Base-by-base conservation (phyloP, 2,113 vertebrate genomes). In the Syrrhaptes paradoxus region DNA sequence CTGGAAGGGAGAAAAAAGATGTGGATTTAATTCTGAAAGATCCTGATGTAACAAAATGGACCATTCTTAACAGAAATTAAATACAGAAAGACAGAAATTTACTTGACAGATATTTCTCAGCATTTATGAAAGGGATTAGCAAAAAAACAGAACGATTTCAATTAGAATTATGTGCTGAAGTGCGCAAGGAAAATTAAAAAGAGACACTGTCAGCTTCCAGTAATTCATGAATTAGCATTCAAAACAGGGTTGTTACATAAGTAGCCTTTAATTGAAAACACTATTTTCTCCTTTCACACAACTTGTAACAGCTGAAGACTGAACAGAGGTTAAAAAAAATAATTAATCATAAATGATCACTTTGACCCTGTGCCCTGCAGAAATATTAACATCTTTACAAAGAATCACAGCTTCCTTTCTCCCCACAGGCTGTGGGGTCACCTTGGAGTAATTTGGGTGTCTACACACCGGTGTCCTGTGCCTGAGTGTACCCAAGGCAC, bases 191-290 rank as follows among this genome's bases (percentile, higher is more conserved):
- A 96, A 94, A 95, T 93, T 38, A 78, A 81, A 93, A 96, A 85
- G 70, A 3, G 1, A 75, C 83, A 70, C 62, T 89, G 85, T 73
- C 91, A 76, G 87, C 78, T 95, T 86, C 85, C 80, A 90, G 54
- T 85, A 87, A 93, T 73, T 94, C 12, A 52, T 17, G 66, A 92
- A 96, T 96, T 93, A 95, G 90, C 88, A 95, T 96, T 96, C 92
- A 90, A 94, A 97, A 94, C 70, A 87, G 80, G 62, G 70, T 15
- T 51, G 54, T 93, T 96, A 94, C 62, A 73, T 93, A 97, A 96
- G 88, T 10, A 87, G 63, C 45, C 76, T 84, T 92, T 93, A 96
- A 96, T 65, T 96, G 95, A 93, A 97, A 96, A 93, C 61, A 65
- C n/a, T 65, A 1, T 84, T 95, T 85, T 93, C 70, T 92, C 31